A percentile compares a stretch with the other conserved stretches of the same genome.
Evolutionary conservation across 2,113 vertebrate species (phyloP).

Genomic region (Apaloderma vittatum): DNA sequence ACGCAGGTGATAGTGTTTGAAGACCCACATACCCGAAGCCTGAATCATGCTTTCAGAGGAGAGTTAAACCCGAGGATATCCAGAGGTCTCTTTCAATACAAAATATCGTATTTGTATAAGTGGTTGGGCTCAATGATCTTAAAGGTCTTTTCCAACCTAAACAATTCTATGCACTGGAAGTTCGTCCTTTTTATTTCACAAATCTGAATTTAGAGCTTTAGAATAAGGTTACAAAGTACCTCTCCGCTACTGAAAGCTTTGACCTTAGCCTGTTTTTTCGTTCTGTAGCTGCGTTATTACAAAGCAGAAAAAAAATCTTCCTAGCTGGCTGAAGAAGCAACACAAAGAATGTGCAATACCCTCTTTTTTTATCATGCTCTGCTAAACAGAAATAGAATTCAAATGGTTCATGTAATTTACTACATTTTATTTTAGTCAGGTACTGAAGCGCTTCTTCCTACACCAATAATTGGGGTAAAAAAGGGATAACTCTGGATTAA

Average conservation of each 20-base stretch:
- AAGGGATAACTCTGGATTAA: not conserved
- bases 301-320: not conserved
- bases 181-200: not conserved
- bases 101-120: no score
- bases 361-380: not conserved
- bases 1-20: not conserved
- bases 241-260: not conserved
- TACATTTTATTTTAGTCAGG: not conserved
- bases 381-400: not conserved
- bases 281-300: not conserved
- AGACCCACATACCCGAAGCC: not conserved
- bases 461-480: not conserved
- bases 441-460: not conserved
- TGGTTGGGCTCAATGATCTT: no score
- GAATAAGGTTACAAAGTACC: not conserved
- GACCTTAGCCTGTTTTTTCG: not conserved
- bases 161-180: not conserved
- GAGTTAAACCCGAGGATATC: not conserved
- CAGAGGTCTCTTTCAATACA: not conserved
- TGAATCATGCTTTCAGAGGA: not conserved
- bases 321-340: not conserved
- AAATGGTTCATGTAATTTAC: not conserved
- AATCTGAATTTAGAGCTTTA: not conserved
- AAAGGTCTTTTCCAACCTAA: not conserved
- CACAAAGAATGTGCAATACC: not conserved